Evolutionary conservation across 2,113 vertebrate genomes (phyloP), one percentile per base, ranked within the genome.

Genomic region (Piliocolobus tephrosceles): DNA sequence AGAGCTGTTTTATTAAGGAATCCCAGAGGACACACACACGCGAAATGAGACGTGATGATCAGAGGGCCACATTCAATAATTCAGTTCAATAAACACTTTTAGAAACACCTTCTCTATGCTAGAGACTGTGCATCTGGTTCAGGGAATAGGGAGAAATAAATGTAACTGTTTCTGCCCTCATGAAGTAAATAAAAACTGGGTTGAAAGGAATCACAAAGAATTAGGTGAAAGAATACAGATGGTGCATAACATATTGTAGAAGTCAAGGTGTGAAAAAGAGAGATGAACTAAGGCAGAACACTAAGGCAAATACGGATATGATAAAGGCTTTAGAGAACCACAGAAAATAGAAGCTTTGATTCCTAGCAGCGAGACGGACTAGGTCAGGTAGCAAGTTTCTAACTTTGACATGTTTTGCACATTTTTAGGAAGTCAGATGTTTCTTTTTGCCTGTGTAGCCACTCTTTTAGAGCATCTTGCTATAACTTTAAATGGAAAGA

Each of bases 11-110:
- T 30, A 32, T 88, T 45, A 75, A 83, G 23, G 18, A 58, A 89
- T 25, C 18, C 4, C 47, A 12, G 68, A 30, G 57, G 27, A 13
- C 17, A 11, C 6, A 55, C 5, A 27, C 32, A 80, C 1, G 32
- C 0, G 14, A 45, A 83, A 81, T 13, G 16, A 90, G 80, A 93
- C 91, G 68, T 35, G 78, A 87, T 89, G 73, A 92, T 75, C 86
- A 5, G 32, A 95, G 52, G 73, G 79, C 88, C 40, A 52, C 17
- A 45, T 87, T 96, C 84, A 93, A 88, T 91, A 93, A 95, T 80
- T 79, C 79, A 64, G 38, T 84, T 91, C 95, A 95, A 95, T 97
- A 97, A 97, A 97, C 96, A 98, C 96, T 76, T 96, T 91, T 43
- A 94, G 93, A 97, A 97, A 95, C 96, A 95, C 95, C 96, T 96